These are phyloP conservation scores for Accipiter virgatus DNA, from an alignment of 2,113 vertebrate genomes.

Conservation along the genomic window DNA sequence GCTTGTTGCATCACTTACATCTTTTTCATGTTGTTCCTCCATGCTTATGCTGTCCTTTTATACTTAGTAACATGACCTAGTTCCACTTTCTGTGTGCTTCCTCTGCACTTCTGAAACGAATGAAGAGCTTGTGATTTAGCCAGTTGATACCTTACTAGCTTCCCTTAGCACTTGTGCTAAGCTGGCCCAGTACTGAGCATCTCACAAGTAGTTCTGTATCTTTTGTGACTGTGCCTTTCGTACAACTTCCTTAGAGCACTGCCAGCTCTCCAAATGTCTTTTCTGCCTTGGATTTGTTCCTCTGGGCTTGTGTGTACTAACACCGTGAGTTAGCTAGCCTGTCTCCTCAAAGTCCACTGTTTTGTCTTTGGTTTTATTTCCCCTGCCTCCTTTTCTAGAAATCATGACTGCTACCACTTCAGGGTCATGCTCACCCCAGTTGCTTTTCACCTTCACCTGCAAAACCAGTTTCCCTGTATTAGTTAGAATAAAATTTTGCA, in stretches of 20 bases:
- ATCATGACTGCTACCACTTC: neutral
- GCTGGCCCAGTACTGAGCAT: neutral
- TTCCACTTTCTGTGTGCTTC: conserved; percentile 55
- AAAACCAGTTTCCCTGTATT: neutral
- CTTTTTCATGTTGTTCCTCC: neutral
- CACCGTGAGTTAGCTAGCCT: neutral
- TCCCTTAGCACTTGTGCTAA: neutral
- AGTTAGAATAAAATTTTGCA: neutral
- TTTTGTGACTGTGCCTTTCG: neutral
- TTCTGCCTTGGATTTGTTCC: neutral
- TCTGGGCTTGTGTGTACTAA: neutral
- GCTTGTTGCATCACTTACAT: conserved; percentile 15
- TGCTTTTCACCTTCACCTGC: neutral
- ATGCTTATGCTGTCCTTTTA: neutral
- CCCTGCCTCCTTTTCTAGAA: neutral
- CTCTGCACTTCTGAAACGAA: conserved; percentile 33
- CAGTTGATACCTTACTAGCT: neutral
- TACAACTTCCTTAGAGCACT: neutral
- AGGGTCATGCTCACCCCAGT: neutral
- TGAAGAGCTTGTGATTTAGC: neutral
- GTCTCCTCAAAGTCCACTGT: neutral
- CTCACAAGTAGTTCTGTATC: neutral
- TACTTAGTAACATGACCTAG: conserved; percentile 23
- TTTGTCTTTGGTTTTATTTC: neutral
- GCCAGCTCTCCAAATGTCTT: neutral